These are phyloP conservation scores for Formica aserva DNA, from an alignment of 2,888 invertebrate genomes.

Conservation along the genomic window DNA sequence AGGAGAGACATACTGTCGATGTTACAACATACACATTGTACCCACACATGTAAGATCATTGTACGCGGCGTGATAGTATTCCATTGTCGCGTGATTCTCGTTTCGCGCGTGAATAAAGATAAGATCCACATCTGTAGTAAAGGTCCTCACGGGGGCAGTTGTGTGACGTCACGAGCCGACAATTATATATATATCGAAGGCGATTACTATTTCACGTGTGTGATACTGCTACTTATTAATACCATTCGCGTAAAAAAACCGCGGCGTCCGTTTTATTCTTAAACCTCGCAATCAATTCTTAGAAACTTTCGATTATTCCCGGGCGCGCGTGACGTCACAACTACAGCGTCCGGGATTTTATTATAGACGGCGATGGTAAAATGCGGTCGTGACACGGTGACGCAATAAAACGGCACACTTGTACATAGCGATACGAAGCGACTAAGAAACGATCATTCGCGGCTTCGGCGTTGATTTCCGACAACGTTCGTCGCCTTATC, in stretches of 20 bases:
- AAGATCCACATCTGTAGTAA: constrained; percentile 17
- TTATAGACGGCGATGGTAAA: constrained; percentile 19
- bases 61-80: constrained; percentile 35
- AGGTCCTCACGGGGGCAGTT: background rate
- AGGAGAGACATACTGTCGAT: constrained; percentile 35
- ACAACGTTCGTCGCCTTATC: constrained; percentile 48
- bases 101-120: constrained; percentile 33
- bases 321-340: constrained; percentile 42
- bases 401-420: constrained; percentile 65
- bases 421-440: constrained; percentile 25
- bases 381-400: constrained; percentile 36
- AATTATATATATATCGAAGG: background rate
- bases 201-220: constrained; percentile 8
- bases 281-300: constrained; percentile 30
- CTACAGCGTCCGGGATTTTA: constrained; percentile 50
- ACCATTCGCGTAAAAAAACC: background rate
- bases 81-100: constrained; percentile 56
- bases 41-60: constrained; percentile 57
- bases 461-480: constrained; percentile 30
- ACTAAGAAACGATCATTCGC: background rate
- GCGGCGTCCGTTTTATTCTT: background rate
- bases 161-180: constrained; percentile 19
- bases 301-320: constrained; percentile 32
- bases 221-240: background rate
- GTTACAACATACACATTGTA: constrained; percentile 56